Conservation (phyloP, 2,888 invertebrate species). For the Theretra japonica region DNA sequence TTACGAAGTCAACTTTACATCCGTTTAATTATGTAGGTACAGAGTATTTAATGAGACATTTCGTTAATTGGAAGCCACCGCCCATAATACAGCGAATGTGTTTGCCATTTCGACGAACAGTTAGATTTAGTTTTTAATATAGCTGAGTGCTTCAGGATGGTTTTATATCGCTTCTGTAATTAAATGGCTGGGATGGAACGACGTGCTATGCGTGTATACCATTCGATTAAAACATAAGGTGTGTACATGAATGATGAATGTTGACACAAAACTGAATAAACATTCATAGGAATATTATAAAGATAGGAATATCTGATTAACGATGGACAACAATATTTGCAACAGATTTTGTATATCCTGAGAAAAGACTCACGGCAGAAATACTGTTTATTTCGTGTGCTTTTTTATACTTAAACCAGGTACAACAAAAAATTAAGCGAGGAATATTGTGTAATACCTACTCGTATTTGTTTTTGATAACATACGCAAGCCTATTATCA, state of each 20-base stretch:
- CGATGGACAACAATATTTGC: no score
- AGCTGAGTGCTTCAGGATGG: constrained; percentile 52
- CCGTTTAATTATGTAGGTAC: constrained; percentile 11
- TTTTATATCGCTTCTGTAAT: constrained; percentile 48
- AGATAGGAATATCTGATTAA: not conserved
- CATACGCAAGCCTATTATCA: no score
- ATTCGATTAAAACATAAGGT: not conserved
- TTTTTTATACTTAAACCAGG: no score
- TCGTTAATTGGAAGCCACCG: constrained; percentile 58
- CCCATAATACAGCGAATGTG: constrained; percentile 41
- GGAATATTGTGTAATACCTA: no score
- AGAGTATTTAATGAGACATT: constrained; percentile 44
- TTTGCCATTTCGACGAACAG: constrained; percentile 59
- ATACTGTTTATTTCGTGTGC: no score
- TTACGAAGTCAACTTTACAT: not conserved
- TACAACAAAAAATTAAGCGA: no score
- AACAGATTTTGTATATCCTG: no score
- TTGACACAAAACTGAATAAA: not conserved
- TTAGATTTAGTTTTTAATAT: constrained; percentile 70
- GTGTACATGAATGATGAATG: constrained; percentile 3
- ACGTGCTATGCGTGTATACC: constrained; percentile 7
- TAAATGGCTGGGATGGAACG: constrained; percentile 47
- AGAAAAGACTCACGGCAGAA: no score
- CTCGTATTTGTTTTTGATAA: no score
- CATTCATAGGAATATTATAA: not conserved